Conservation (phyloP, 2,888 invertebrate genomes). For the Drosophila testacea region DNA sequence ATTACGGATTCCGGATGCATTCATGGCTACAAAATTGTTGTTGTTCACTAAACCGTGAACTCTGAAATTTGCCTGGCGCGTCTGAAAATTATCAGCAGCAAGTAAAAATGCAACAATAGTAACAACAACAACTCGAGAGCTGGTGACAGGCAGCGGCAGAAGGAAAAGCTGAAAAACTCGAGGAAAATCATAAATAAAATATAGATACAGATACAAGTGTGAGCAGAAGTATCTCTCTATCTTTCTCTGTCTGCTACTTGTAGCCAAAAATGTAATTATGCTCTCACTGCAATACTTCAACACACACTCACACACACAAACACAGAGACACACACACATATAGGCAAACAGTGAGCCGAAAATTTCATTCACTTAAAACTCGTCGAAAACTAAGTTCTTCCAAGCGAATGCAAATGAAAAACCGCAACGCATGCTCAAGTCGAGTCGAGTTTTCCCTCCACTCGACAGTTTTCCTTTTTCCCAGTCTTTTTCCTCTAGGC, state of each 20-base stretch:
- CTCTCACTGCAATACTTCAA: conserved; percentile 43
- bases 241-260: conserved; percentile 4
- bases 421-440: conserved; percentile 77
- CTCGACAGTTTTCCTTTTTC: conserved; percentile 29
- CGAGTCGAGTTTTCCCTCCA: conserved; percentile 31
- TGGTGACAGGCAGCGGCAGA: conserved; percentile 40
- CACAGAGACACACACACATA: background rate
- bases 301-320: background rate
- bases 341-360: conserved; percentile 19
- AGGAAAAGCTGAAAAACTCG: conserved; percentile 11
- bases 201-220: conserved; percentile 47
- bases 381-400: conserved; percentile 61
- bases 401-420: conserved; percentile 73
- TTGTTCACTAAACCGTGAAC: conserved; percentile 79
- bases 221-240: background rate
- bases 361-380: conserved; percentile 70
- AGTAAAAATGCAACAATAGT: background rate
- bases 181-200: conserved; percentile 74
- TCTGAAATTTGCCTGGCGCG: conserved; percentile 56
- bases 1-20: conserved; percentile 62
- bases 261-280: conserved; percentile 66
- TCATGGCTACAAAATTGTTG: conserved; percentile 76
- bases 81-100: conserved; percentile 63
- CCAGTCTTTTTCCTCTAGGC: conserved; percentile 39
- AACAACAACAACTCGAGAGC: conserved; percentile 23